Percentiles rank a stretch among this genome's conserved stretches.
Evolutionary conservation across 2,113 vertebrate genomes (phyloP).

Genomic region (Entomyzon cyanotis): DNA sequence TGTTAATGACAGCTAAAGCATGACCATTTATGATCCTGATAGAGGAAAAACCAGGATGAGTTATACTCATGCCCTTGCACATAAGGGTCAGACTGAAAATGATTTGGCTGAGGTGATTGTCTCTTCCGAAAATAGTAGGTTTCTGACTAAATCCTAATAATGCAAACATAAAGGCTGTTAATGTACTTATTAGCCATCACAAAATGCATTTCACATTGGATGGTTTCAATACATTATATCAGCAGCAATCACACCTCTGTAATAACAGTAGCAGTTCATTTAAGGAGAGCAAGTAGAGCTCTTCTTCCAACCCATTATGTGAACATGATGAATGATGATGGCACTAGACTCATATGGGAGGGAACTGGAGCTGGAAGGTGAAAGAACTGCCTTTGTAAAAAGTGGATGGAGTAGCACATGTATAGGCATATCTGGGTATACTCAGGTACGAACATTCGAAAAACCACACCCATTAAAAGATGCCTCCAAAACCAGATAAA

Average conservation of each 20-base stretch:
- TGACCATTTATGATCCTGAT: constrained; percentile 9
- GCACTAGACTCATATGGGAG: not conserved
- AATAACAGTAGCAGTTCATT: constrained; percentile 62
- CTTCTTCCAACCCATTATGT: constrained; percentile 51
- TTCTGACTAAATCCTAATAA: constrained; percentile 67
- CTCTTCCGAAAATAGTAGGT: not conserved
- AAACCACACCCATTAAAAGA: not conserved
- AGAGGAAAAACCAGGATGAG: constrained; percentile 18
- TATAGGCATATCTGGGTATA: not conserved
- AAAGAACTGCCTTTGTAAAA: constrained; percentile 33
- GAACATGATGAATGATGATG: constrained; percentile 60
- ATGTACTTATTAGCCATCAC: constrained; percentile 59
- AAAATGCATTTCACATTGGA: constrained; percentile 64
- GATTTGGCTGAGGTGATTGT: not conserved
- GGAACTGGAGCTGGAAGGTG: constrained; percentile 45
- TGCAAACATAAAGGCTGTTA: constrained; percentile 62
- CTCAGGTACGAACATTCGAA: not conserved
- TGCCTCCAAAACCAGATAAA: not conserved
- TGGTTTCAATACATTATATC: constrained; percentile 55
- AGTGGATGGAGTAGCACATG: not conserved
- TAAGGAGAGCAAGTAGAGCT: constrained; percentile 51
- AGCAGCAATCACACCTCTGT: constrained; percentile 50
- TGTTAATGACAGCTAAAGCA: constrained; percentile 22
- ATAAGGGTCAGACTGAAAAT: constrained; percentile 40
- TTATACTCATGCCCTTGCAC: constrained; percentile 40